A percentile compares a stretch with the other conserved stretches of the same genome.
Conservation (phyloP, 2,113 vertebrate genomes). For the Verasper variegatus region DNA sequence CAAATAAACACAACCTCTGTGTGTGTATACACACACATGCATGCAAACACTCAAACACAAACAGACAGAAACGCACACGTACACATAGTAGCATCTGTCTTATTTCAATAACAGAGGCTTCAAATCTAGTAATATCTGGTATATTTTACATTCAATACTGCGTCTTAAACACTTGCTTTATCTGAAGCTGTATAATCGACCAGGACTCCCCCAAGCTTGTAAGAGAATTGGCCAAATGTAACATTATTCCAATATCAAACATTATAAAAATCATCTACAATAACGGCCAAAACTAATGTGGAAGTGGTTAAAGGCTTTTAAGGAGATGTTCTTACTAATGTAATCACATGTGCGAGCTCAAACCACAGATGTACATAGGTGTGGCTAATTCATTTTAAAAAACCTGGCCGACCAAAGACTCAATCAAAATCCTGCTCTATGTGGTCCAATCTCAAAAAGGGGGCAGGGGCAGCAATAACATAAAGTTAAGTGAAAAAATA, state of each 20-base stretch:
- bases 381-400: neutral
- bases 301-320: no score
- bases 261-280: no score
- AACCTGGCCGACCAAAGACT: neutral
- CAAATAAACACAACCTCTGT: constrained; percentile 17
- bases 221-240: neutral
- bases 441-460: neutral
- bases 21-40: neutral
- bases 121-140: neutral
- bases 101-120: neutral
- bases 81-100: neutral
- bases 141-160: neutral
- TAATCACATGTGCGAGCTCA: no score
- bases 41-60: neutral
- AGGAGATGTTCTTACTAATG: no score
- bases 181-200: neutral
- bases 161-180: neutral
- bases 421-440: neutral
- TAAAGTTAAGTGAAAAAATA: neutral
- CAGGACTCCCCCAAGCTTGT: neutral
- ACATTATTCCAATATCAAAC: neutral
- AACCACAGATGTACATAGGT: neutral
- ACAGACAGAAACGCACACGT: neutral
- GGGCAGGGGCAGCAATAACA: neutral
- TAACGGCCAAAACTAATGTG: no score